Evolutionary conservation across 2,113 vertebrate species (phyloP).

Genomic region (Urocitellus parryii): DNA sequence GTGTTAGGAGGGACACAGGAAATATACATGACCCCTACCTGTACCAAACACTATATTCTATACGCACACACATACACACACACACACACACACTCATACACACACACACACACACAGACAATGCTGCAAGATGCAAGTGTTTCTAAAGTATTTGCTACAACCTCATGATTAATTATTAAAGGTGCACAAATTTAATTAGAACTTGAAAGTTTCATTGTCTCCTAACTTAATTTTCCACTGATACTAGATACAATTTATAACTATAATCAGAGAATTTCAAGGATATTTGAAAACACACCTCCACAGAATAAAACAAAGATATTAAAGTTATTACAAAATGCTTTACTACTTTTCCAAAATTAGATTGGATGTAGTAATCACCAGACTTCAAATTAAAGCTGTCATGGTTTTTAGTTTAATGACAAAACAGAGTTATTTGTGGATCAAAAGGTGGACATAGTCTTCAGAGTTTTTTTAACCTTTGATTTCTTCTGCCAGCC

Average conservation of each 20-base stretch:
- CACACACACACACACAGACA: too few relatives aligned
- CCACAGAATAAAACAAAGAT: not conserved
- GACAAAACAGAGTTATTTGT: not conserved
- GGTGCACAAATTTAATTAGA: not conserved
- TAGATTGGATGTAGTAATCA: not conserved
- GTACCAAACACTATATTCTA: not conserved
- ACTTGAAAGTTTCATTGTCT: not conserved
- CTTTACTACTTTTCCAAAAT: not conserved
- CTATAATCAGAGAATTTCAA: not conserved
- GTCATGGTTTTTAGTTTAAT: not conserved
- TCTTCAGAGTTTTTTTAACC: not conserved
- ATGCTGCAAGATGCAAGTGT: not conserved
- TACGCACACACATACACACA: accelerated
- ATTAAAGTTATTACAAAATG: not conserved
- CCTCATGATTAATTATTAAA: not conserved
- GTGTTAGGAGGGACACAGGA: not conserved
- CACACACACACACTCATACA: too few relatives aligned
- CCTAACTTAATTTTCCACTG: conserved; percentile 20
- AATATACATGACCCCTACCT: not conserved
- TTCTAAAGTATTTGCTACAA: not conserved
- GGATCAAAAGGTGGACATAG: not conserved
- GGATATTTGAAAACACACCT: conserved; percentile 10
- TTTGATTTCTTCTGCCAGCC: not conserved
- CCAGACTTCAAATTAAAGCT: not conserved
- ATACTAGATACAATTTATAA: not conserved